A percentile compares a stretch with the other conserved stretches of the same genome.
phyloP scores from a whole-genome alignment of 2,113 vertebrate genomes.

The Stictonetta naevosa region DNA sequence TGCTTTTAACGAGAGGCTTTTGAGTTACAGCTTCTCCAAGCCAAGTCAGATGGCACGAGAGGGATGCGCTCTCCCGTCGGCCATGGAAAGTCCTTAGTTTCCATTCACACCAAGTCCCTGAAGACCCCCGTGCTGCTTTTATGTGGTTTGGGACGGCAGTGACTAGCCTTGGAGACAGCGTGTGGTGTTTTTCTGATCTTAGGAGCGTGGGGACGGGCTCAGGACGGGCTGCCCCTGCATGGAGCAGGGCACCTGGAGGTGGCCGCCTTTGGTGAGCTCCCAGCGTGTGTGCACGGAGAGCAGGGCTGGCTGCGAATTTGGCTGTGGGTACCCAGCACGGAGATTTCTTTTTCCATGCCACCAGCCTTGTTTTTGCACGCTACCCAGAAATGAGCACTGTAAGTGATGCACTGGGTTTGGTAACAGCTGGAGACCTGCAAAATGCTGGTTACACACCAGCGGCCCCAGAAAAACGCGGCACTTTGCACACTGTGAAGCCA shows the following conservation, averaged over 20 bases:
- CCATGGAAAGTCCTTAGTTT: background rate
- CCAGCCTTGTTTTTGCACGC: background rate
- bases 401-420: background rate
- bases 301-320: background rate
- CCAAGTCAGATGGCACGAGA: background rate
- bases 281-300: background rate
- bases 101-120: background rate
- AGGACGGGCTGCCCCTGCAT: background rate
- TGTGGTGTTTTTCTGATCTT: background rate
- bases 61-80: background rate
- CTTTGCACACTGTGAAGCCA: background rate
- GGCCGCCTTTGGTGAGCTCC: background rate
- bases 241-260: background rate
- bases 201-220: background rate
- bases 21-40: background rate
- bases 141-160: background rate
- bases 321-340: too few species aligned
- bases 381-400: rapidly evolving
- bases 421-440: background rate
- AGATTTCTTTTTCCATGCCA: rapidly evolving
- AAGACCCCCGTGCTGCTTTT: background rate
- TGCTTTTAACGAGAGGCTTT: background rate
- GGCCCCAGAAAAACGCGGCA: background rate
- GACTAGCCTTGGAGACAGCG: background rate
- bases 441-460: background rate